Evolutionary conservation across 2,113 vertebrate genomes (phyloP).

Genomic region (Pedionomus torquatus): DNA sequence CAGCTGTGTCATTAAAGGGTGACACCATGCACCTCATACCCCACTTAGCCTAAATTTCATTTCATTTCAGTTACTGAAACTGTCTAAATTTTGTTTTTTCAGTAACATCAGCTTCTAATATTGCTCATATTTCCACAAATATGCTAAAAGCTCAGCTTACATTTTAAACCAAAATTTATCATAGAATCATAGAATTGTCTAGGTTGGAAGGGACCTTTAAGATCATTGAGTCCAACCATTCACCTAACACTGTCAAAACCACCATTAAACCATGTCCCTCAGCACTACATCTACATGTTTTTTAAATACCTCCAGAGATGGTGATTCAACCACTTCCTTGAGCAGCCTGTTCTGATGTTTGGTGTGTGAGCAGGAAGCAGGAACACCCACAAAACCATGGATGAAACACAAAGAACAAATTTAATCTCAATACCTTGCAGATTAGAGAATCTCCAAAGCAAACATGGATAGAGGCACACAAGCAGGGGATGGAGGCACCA

Average conservation of each 20-base stretch:
- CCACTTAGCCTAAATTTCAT: rapidly evolving
- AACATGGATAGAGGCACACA: too few species aligned
- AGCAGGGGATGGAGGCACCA: too few species aligned
- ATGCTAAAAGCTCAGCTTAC: rapidly evolving
- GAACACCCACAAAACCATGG: too few species aligned
- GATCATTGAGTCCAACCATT: neutral
- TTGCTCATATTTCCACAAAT: rapidly evolving
- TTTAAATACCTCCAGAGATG: neutral
- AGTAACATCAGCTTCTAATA: rapidly evolving
- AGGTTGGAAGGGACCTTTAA: neutral
- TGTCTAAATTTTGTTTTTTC: neutral
- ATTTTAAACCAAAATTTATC: neutral
- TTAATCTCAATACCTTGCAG: too few species aligned
- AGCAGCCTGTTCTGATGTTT: neutral
- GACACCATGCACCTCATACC: rapidly evolving
- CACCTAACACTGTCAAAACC: neutral
- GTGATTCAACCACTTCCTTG: neutral
- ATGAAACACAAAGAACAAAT: too few species aligned
- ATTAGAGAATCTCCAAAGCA: too few species aligned
- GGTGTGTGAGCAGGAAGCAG: too few species aligned
- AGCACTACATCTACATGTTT: neutral
- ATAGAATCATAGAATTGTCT: neutral
- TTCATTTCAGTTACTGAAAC: neutral
- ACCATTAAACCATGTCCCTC: neutral
- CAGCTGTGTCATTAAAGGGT: rapidly evolving